Percentiles rank a stretch among this genome's conserved stretches.
These are phyloP conservation scores for Zonitis immaculata DNA, from an alignment of 2,888 invertebrate genomes.

Conservation along the genomic window DNA sequence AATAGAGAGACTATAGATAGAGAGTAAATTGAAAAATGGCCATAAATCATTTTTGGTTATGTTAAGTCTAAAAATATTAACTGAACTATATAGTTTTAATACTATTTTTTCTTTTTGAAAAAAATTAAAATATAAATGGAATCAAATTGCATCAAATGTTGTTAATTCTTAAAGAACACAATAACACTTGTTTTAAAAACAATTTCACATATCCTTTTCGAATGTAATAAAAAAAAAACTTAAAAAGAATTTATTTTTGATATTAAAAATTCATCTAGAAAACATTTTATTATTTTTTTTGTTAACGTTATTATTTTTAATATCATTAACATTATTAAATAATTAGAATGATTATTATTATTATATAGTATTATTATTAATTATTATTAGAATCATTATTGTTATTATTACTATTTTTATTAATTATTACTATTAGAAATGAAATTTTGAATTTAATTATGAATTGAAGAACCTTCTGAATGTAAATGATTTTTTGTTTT, in stretches of 20 bases:
- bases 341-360: too few species aligned
- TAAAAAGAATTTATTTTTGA: too few species aligned
- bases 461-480: conserved; percentile 41
- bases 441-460: conserved; percentile 29
- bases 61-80: neutral
- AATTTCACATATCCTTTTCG: neutral
- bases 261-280: too few species aligned
- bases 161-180: neutral
- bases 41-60: conserved; percentile 16
- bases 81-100: neutral
- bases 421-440: neutral
- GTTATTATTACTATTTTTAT: too few species aligned
- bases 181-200: neutral
- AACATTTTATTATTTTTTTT: too few species aligned
- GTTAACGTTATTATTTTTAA: too few species aligned
- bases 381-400: too few species aligned
- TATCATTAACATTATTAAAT: too few species aligned
- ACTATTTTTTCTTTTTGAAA: neutral
- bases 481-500: conserved; percentile 42
- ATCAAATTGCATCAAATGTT: neutral
- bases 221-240: neutral
- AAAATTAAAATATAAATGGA: neutral
- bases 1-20: conserved; percentile 4
- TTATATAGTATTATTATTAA: too few species aligned
- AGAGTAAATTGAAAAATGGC: conserved; percentile 2